Percentiles rank a stretch among this genome's conserved stretches.
Conservation (phyloP, 2,797 vertebrate species). For the Lindbergichthys nudifrons region DNA sequence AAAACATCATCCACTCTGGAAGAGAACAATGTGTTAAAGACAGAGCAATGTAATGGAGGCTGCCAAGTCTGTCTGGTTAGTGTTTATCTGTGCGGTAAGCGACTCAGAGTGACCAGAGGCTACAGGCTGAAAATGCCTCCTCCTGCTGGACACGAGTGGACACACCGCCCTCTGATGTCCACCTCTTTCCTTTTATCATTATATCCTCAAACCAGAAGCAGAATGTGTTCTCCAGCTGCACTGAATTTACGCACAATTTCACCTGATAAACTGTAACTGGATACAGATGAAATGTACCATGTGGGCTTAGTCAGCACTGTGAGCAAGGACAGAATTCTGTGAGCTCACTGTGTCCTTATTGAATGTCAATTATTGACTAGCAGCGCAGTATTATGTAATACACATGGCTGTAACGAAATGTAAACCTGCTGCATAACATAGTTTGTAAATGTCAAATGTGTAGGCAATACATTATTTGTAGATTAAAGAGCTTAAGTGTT, state of each 20-base stretch:
- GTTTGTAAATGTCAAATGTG: background rate
- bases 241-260: background rate
- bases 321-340: conserved; percentile 21
- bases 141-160: conserved; percentile 58
- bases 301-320: conserved; percentile 29
- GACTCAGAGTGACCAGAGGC: conserved; percentile 28
- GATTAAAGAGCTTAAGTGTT: background rate
- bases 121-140: conserved; percentile 35
- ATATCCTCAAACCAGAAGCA: background rate
- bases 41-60: conserved; percentile 5
- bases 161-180: background rate
- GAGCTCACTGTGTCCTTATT: conserved; percentile 20
- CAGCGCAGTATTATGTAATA: conserved; percentile 34
- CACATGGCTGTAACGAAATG: conserved; percentile 6
- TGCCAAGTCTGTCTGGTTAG: conserved; percentile 9
- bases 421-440: conserved; percentile 27
- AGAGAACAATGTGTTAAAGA: background rate
- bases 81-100: conserved; percentile 14
- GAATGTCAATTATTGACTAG: conserved; percentile 67
- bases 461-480: conserved; percentile 8
- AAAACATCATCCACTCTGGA: background rate
- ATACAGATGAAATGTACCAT: background rate
- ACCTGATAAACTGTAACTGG: background rate
- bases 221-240: background rate
- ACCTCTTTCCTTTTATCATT: background rate